These are phyloP conservation scores for Drosophila setosimentum DNA, from an alignment of 2,888 invertebrate genomes.

Conservation along the genomic window DNA sequence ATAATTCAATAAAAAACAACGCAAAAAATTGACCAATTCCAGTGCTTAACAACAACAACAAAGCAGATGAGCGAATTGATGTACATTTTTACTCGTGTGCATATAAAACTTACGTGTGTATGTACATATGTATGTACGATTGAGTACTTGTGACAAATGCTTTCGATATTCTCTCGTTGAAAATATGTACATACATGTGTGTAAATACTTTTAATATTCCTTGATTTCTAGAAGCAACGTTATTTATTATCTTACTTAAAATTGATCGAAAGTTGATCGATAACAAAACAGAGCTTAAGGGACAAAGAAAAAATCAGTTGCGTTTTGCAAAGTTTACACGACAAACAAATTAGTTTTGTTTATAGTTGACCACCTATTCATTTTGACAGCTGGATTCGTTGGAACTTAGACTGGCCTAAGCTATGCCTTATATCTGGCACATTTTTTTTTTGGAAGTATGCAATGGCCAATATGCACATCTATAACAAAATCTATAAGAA, in stretches of 20 bases:
- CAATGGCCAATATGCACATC: constrained; percentile 1
- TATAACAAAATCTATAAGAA: constrained; percentile 7
- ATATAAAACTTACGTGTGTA: constrained; percentile 9
- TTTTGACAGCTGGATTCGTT: constrained; percentile 30
- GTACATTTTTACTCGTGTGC: constrained; percentile 1
- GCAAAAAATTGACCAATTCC: constrained; percentile 41
- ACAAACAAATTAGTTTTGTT: constrained; percentile 23
- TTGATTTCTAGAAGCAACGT: not conserved
- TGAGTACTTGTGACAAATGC: constrained; percentile 20
- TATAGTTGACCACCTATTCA: constrained; percentile 42
- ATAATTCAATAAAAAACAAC: constrained; percentile 42
- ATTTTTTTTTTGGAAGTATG: not conserved
- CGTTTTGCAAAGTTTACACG: constrained; percentile 14
- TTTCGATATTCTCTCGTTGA: constrained; percentile 30
- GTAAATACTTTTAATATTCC: constrained; percentile 2
- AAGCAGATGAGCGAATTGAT: constrained; percentile 25
- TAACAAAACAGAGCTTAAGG: constrained; percentile 2
- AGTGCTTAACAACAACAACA: constrained; percentile 41
- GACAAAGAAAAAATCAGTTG: constrained; percentile 23
- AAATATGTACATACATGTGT: not conserved
- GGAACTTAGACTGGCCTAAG: not conserved
- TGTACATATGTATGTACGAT: constrained; percentile 1
- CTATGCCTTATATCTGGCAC: not conserved
- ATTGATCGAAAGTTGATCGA: constrained; percentile 23
- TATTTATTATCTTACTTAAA: not conserved